Evolutionary conservation across 2,113 vertebrate genomes (phyloP).

Genomic region (Gnathonemus longibarbis): DNA sequence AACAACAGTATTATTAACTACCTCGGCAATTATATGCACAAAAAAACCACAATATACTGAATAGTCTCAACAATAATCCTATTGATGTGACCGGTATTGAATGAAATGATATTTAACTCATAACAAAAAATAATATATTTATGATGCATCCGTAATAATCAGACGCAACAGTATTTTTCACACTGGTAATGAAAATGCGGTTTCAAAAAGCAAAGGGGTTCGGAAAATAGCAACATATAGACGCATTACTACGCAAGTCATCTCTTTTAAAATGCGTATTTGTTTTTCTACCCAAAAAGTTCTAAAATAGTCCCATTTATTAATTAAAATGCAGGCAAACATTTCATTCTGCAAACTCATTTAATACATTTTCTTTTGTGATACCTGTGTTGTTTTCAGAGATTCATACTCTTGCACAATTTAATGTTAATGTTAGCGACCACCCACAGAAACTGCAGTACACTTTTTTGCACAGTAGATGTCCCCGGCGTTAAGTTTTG

Average conservation of each 20-base stretch:
- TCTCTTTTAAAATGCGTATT: not conserved
- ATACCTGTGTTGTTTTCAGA: not conserved
- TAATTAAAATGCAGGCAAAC: not conserved
- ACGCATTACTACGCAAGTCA: not conserved
- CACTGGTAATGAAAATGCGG: not conserved
- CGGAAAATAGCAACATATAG: not conserved
- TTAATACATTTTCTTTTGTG: not conserved
- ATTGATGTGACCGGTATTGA: not conserved
- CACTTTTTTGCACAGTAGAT: constrained; percentile 60
- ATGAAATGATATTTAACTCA: not conserved
- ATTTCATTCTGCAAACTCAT: not conserved
- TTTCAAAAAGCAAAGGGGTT: not conserved
- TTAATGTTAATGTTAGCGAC: not conserved
- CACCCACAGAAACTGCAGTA: constrained; percentile 42
- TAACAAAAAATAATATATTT: not conserved
- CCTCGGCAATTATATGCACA: not conserved
- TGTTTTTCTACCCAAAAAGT: not conserved
- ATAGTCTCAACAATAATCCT: not conserved
- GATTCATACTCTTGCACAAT: not conserved
- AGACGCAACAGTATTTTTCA: not conserved
- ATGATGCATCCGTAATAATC: not conserved
- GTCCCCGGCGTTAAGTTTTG: constrained; percentile 58
- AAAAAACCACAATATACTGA: not conserved
- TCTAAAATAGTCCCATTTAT: not conserved
- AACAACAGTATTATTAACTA: not conserved